Evolutionary conservation across 2,113 vertebrate species (phyloP).

Genomic region (Eira barbara): DNA sequence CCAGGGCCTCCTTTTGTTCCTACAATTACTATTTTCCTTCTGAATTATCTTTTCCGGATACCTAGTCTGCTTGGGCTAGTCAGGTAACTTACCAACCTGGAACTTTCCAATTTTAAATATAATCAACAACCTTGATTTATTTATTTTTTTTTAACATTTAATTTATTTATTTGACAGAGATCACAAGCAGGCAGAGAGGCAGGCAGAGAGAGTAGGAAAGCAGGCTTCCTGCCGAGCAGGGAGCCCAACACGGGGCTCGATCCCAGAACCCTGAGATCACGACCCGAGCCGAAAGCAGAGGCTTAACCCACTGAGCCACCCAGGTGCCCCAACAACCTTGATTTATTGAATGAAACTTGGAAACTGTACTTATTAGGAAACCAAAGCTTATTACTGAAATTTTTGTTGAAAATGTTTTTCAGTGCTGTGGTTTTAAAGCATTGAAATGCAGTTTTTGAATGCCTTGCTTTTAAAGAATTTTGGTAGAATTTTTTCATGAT

Average conservation of each 20-base stretch:
- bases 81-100: background rate
- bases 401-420: background rate
- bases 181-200: no score
- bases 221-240: no score
- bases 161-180: no score
- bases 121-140: background rate
- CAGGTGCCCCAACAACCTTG: background rate
- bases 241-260: no score
- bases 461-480: constrained; percentile 10
- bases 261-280: no score
- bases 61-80: background rate
- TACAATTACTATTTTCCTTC: constrained; percentile 1
- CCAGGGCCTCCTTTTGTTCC: background rate
- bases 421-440: background rate
- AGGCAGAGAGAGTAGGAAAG: no score
- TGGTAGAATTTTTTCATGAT: background rate
- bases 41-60: background rate
- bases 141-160: no score
- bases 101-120: constrained; percentile 11
- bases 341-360: background rate
- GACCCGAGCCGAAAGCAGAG: no score
- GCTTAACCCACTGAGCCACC: no score
- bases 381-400: background rate
- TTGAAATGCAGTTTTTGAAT: background rate
- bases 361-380: background rate